Conservation (phyloP, 2,113 vertebrate genomes). For the Sinocyclocheilus anshuiensis region DNA sequence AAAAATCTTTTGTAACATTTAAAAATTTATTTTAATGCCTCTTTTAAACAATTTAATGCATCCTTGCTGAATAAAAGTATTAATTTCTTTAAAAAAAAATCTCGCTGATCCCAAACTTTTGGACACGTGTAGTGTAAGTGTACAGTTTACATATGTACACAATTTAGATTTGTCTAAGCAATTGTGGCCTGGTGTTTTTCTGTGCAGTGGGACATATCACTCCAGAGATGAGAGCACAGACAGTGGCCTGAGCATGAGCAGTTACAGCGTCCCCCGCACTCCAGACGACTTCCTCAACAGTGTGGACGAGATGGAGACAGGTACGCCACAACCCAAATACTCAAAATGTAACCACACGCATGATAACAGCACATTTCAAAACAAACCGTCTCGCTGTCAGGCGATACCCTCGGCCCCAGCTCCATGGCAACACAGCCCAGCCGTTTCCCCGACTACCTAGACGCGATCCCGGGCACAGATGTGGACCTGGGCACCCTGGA, state of each 20-base stretch:
- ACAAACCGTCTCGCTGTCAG: conserved; percentile 68
- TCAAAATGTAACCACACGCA: background rate
- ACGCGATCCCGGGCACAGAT: conserved; percentile 95
- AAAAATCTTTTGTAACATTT: background rate
- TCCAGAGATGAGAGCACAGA: conserved; percentile 98
- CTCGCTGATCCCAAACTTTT: background rate
- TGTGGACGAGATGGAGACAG: conserved; percentile 99
- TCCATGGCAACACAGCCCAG: conserved; percentile 92
- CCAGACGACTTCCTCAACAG: conserved; percentile 99
- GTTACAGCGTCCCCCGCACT: conserved; percentile 96
- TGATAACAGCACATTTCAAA: background rate
- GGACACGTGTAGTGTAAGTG: background rate
- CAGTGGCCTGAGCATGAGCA: conserved; percentile 98
- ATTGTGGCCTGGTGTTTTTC: background rate
- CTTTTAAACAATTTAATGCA: background rate
- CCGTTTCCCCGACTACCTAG: conserved; percentile 98
- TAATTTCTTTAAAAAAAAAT: background rate
- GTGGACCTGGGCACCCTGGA: conserved; percentile 99
- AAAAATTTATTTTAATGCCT: background rate
- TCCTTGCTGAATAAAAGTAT: background rate
- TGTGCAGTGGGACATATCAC: conserved; percentile 92
- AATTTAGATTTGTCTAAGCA: background rate
- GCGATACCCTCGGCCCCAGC: conserved; percentile 88
- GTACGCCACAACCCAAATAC: conserved; percentile 66
- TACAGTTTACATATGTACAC: background rate